phyloP scores from a whole-genome alignment of 2,888 invertebrate species.

The Ypsolopha scabrella region DNA sequence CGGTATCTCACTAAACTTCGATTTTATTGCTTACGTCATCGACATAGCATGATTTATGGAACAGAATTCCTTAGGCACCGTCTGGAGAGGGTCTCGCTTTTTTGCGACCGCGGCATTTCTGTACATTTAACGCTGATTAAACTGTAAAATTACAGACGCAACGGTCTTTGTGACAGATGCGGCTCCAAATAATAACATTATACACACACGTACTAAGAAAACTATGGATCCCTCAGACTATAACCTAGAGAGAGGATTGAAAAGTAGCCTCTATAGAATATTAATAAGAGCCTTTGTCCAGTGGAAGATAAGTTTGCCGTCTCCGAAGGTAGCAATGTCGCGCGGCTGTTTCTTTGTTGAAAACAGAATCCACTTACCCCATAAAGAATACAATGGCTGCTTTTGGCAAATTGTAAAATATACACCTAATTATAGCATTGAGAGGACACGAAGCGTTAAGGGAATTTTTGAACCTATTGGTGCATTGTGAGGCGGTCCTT shows the following conservation, averaged over 20 bases:
- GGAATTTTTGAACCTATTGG: conserved; percentile 28
- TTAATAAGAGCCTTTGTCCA: too few species aligned
- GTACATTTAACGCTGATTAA: conserved; percentile 70
- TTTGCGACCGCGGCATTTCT: conserved; percentile 53
- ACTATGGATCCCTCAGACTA: conserved; percentile 11
- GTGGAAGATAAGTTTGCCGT: too few species aligned
- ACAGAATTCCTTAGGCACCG: conserved; percentile 39
- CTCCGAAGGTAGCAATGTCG: conserved; percentile 44
- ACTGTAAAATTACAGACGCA: conserved; percentile 67
- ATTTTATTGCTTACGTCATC: conserved; percentile 32
- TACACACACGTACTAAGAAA: conserved; percentile 39
- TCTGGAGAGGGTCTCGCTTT: conserved; percentile 32
- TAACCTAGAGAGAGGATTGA: too few species aligned
- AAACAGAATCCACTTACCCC: conserved; percentile 57
- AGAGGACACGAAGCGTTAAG: conserved; percentile 47
- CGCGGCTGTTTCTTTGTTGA: conserved; percentile 48
- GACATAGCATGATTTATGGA: conserved; percentile 54
- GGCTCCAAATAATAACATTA: conserved; percentile 65
- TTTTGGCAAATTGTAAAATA: conserved; percentile 69
- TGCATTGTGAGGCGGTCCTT: conserved; percentile 46
- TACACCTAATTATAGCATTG: conserved; percentile 66
- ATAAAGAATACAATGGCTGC: conserved; percentile 56
- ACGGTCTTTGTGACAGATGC: conserved; percentile 66
- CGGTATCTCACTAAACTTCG: not conserved
- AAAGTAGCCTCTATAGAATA: too few species aligned